Conservation (phyloP, 2,888 invertebrate genomes). For the Phorcus lineatus region DNA sequence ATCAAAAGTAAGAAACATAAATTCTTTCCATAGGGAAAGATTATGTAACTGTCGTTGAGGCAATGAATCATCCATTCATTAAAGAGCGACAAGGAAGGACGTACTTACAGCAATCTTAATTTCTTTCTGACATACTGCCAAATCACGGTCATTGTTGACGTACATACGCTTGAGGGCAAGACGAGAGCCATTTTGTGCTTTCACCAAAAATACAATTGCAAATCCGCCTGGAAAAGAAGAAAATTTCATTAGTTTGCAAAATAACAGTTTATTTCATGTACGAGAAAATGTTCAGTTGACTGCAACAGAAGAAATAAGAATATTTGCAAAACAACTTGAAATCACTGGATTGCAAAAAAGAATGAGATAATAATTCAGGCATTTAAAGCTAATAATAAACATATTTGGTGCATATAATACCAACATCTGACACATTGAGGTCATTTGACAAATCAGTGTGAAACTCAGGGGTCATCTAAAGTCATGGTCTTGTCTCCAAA, state of each 20-base stretch:
- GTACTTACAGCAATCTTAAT: slow-evolving; percentile 90
- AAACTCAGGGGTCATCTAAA: no score
- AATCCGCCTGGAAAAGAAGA: slow-evolving; percentile 85
- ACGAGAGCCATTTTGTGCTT: slow-evolving; percentile 81
- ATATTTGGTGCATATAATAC: no score
- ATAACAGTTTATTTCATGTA: no score
- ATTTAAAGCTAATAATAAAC: no score
- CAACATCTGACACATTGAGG: no score
- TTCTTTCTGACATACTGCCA: slow-evolving; percentile 91
- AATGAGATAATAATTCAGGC: no score
- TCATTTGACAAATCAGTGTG: no score
- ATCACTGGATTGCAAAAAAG: no score
- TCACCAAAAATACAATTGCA: slow-evolving; percentile 92
- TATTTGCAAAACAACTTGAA: no score
- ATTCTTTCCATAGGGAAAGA: neutral
- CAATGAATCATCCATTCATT: neutral
- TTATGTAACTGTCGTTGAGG: neutral
- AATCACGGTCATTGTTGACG: slow-evolving; percentile 91
- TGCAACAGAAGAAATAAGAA: no score
- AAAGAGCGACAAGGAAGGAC: neutral
- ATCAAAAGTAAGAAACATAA: neutral
- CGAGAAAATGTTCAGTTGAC: no score
- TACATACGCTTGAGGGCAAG: slow-evolving; percentile 94
- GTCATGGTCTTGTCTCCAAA: no score
- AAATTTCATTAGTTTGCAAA: neutral